Evolutionary conservation across 2,888 invertebrate genomes (phyloP), one percentile per base, ranked within the genome.

Genomic region (Drepana falcataria): DNA sequence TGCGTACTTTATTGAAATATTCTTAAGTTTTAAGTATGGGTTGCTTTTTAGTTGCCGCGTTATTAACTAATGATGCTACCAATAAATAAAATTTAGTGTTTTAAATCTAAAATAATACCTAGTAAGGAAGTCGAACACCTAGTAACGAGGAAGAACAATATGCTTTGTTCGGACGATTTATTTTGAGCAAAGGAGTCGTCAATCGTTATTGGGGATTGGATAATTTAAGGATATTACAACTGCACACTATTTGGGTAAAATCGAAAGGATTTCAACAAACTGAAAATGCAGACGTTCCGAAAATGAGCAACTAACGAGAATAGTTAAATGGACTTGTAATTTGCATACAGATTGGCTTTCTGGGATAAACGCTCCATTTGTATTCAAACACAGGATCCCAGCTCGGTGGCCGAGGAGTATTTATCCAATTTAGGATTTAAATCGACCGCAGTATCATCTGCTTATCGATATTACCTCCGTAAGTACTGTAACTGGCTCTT

Each of bases 271-370:
- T 75, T 64, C 69, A 80, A 73, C 64, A 69, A 72, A 74, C 73
- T 73, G 74, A 78, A 83, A 86, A 86, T 77, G 79, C 82, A 83
- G 85, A 87, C 82, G 79, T 86, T 81, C 75, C 75, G 86, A 86
- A 90, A 91, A 90, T 89, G 89, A 88, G 88, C 89, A 89, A 88
- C 88, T 90, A 90, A 90, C 89, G 88, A 88, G 90, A 83, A 89
- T 87, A 89, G 90, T 89, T 87, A 86, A 88, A 86, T 79, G 83
- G 83, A 85, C 82, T 84, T 81, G 83, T 81, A 83, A 91, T 91
- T 90, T 87, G 80, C 91, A 90, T 91, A 89, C 90, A 91, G 87
- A 91, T 90, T 91, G 89, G 89, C 89, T 91, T 86, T 82, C 79
- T 78, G 86, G 87, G 87, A 88, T 91, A 90, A 91, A 89, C 83